Conservation (phyloP, 2,888 invertebrate species). For the Xylota segnis region DNA sequence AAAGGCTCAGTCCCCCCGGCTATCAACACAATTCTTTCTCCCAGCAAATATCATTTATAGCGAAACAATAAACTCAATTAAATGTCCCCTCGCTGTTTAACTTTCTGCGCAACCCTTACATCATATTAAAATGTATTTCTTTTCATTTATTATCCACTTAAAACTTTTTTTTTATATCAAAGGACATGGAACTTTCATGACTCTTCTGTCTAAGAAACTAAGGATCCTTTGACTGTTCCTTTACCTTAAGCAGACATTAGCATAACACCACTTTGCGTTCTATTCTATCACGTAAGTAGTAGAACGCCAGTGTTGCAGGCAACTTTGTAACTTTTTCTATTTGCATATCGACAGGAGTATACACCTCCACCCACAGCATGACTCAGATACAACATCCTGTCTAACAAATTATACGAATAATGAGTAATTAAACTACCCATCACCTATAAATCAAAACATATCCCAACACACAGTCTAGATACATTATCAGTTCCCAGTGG, state of each 20-base stretch:
- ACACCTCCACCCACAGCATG: not conserved
- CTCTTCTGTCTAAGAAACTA: conserved; percentile 3
- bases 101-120: conserved; percentile 17
- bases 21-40: not conserved
- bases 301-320: not conserved
- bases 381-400: conserved; percentile 15
- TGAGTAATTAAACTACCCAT: conserved; percentile 48
- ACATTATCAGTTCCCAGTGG: conserved; percentile 59
- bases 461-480: conserved; percentile 29
- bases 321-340: conserved; percentile 51
- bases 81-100: conserved; percentile 14
- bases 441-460: conserved; percentile 56
- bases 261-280: conserved; percentile 18
- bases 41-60: conserved; percentile 8
- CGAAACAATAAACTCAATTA: conserved; percentile 35
- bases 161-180: conserved; percentile 32
- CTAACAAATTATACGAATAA: conserved; percentile 27
- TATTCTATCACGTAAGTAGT: not conserved
- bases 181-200: conserved; percentile 3
- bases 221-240: not conserved
- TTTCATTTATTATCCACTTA: conserved; percentile 27
- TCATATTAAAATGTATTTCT: conserved; percentile 40
- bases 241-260: conserved; percentile 28
- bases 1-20: conserved; percentile 8
- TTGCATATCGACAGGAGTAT: conserved; percentile 31